Base-by-base conservation (phyloP, 2,797 vertebrate genomes). In the Gephyroberyx darwinii region DNA sequence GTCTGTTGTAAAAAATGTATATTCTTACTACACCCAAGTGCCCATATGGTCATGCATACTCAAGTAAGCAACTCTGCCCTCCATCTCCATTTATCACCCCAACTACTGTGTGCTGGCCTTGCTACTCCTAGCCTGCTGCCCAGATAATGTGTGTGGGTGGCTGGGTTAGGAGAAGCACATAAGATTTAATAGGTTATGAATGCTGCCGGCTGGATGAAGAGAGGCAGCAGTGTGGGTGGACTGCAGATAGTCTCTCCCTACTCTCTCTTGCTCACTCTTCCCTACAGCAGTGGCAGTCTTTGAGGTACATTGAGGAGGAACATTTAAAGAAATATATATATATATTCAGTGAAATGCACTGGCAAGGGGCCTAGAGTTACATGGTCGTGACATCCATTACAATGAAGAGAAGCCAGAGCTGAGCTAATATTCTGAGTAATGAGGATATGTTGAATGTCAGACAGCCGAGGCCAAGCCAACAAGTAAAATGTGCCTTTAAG, bases 151-250 rank as follows among this genome's bases (percentile, higher is more conserved):
- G 71, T 76, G 90, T 91, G 82, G 91, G 91, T 87, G 80, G 83
- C 72, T 0, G 70, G 86, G 88, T 91, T 80, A 86, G 80, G 58
- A 80, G 77, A 83, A 83, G 85, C 68, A 57, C 74, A 86, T 45
- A 81, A 71, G 87, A 86, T 88, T 89, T 88, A 91, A 91, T 84
- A 81, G 90, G 87, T 88, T 89, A 81, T 86, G 86, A 91, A 91
- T 80, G 82, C 76, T 84, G 75, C 63, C 14, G 72, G 83, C 77
- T 87, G 82, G 75, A 86, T 87, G 71, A 85, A 79, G 87, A 84
- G 81, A 84, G 78, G 87, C 84, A 88, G 83, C 69, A 77, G 84
- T 75, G 91, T 93, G 91, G 90, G 91, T 79, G 90, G 90, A 91
- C 84, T 88, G 80, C 90, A 89, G 78, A 91, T 80, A 84, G 78